Evolutionary conservation across 2,113 vertebrate species (phyloP).

Genomic region (Eublepharis macularius): DNA sequence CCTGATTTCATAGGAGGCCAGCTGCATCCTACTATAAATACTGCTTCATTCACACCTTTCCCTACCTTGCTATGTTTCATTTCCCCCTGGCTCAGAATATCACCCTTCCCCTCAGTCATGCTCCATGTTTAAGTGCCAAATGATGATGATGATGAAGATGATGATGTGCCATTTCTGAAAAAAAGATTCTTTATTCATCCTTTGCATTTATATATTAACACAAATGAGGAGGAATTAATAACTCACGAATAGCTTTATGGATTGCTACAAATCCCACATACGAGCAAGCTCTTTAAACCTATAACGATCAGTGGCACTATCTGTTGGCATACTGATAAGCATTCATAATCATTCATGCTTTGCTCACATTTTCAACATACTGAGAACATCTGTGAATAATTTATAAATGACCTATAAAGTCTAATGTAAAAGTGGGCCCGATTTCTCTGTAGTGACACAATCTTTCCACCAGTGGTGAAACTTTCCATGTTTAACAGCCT

Average conservation of each 20-base stretch:
- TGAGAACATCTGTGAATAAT: conserved; percentile 5
- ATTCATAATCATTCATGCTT: neutral
- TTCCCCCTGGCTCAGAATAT: neutral
- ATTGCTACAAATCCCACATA: neutral
- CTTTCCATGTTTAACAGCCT: neutral
- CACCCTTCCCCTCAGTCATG: neutral
- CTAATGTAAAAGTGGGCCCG: neutral
- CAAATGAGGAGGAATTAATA: neutral
- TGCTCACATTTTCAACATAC: neutral
- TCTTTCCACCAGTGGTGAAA: neutral
- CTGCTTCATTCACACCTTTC: neutral
- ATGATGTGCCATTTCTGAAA: no score
- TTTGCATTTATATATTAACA: neutral
- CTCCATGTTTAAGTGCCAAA: neutral
- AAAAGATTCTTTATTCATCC: no score
- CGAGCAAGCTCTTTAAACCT: neutral
- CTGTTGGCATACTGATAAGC: neutral
- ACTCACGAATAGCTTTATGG: no score
- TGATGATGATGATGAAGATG: no score
- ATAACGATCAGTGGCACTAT: neutral
- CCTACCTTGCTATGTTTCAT: no score
- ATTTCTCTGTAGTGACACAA: neutral
- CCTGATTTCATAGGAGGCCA: neutral
- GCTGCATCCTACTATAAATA: neutral
- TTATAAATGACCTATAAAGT: neutral